Evolutionary conservation across 2,113 vertebrate genomes (phyloP), one percentile per base, ranked within the genome.

Genomic region (Chaetodon auriga): DNA sequence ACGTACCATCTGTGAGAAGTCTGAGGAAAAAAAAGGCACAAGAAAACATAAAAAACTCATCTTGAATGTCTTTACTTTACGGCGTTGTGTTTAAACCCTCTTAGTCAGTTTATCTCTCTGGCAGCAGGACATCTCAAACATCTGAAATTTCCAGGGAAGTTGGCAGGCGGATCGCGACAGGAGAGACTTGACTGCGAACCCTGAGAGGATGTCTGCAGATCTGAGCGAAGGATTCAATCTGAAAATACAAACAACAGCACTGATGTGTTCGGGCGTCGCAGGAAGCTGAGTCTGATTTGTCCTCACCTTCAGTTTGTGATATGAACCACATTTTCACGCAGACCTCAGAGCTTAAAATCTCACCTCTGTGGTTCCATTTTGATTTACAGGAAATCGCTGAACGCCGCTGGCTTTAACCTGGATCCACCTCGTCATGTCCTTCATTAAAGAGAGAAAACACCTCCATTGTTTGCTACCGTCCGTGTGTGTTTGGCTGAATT

Each of bases 301-400:
- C 12, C 45, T 61, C 13, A 30, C 30, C 30, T 30, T 30, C 30
- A 30, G 30, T 30, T 30, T 1, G 30, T 30, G 30, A 30, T 30
- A 30, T 30, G 30, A 30, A 30, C 18, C 35, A 7, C 49, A 51
- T 7, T 7, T 19, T 19, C 14, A 48, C 6, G 15, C 46, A 48
- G 46, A 15, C 51, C 14, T 53, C 15, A 35, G 25, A 63, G 21
- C 15, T 53, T 51, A 53, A 75, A 66, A n/a, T 70, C 74, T 62
- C 79, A 61, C 54, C 21, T 74, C 46, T 74, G 41, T 80, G 81
- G 76, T 68, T 54, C 66, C 49, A 84, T 55, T 78, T 87, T 76
- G 35, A 84, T 75, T 75, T 54, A 58, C 64, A 36, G 38, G n/a
- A 61, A 89, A 74, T 91, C 80, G 68, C 49, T 84, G 82, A 68